A percentile compares a stretch with the other conserved stretches of the same genome.
phyloP scores from a whole-genome alignment of 2,888 invertebrate species.

The Eulithis prunata region DNA sequence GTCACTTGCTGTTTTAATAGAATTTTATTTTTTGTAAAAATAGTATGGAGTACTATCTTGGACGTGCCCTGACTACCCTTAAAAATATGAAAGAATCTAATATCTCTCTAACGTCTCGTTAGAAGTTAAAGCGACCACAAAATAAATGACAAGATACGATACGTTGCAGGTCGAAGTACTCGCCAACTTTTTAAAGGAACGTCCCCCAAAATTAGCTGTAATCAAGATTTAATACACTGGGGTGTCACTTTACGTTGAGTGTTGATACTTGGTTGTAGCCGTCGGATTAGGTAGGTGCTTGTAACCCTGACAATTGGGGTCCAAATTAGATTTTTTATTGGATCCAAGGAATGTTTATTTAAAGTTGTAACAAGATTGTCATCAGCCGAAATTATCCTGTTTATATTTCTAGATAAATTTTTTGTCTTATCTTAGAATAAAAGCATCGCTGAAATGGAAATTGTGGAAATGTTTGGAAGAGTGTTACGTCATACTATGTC shows the following conservation, averaged over 20 bases:
- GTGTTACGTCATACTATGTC: too few species aligned
- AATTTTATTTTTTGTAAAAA: too few species aligned
- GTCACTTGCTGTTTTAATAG: too few species aligned
- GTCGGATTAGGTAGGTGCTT: conserved; percentile 17
- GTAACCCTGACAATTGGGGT: conserved; percentile 25
- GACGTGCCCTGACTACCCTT: background rate
- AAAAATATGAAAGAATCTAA: conserved; percentile 12
- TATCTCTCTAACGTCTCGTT: conserved; percentile 55
- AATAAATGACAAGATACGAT: conserved; percentile 57
- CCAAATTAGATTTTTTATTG: conserved; percentile 27
- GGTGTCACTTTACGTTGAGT: conserved; percentile 28
- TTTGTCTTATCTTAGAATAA: background rate
- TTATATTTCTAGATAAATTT: background rate
- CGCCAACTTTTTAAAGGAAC: conserved; percentile 54
- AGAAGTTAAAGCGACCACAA: conserved; percentile 66
- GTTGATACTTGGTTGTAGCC: conserved; percentile 32
- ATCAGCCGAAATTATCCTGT: conserved; percentile 2
- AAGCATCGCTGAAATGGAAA: too few species aligned
- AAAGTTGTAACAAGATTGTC: conserved; percentile 24
- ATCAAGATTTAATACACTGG: conserved; percentile 40
- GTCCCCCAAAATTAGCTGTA: conserved; percentile 36
- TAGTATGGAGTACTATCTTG: too few species aligned
- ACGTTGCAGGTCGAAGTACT: conserved; percentile 47
- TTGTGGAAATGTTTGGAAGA: too few species aligned
- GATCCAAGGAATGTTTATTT: conserved; percentile 12